Base-by-base conservation (phyloP, 2,888 invertebrate species). In the Stenchaetothrips biformis region DNA sequence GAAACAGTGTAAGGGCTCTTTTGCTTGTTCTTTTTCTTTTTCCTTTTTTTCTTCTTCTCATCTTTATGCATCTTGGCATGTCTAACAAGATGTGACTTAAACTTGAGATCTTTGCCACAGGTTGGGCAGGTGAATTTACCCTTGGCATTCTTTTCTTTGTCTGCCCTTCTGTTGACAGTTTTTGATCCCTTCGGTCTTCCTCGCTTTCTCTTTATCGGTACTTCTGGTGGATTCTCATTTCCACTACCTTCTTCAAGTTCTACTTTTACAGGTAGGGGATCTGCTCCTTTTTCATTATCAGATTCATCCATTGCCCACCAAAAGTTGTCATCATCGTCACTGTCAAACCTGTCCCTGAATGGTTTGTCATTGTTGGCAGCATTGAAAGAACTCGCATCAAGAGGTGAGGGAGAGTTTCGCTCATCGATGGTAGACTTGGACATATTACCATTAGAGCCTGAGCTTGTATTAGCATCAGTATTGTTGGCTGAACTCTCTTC, bases 71-170 rank as follows among this genome's bases (percentile, higher is more conserved):
- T 74, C 11, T 74, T 74, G 67, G 67, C 21, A 74, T 74, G 67
- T 74, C 67, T 74, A 25, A 74, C 67, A 74, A 74, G 67, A 25
- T 74, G 67, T 74, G 67, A 74, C 25, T 74, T 74, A 74, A 74
- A 74, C 25, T 74, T 74, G 67, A 74, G 67, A 74, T 74, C 67
- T 74, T 74, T 74, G 11, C 67, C 67, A 21, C 67, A 74, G 25
- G 67, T 74, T 11, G n/a, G 21, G 67, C 67, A 74, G 7, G 67
- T 74, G 67, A 74, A 74, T 21, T 74, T 74, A 4, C 67, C 67
- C 25, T 74, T 74, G 25, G 67, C 67, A 74, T 74, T 74, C 67
- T 74, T 74, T 11, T 74, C 67, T 25, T 74, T 74, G 25, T 74
- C 67, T 25, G 25, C 67, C 67, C 67, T 74, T 25, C 67, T 74